Conservation (phyloP, 2,113 vertebrate genomes). For the Oreotragus oreotragus region DNA sequence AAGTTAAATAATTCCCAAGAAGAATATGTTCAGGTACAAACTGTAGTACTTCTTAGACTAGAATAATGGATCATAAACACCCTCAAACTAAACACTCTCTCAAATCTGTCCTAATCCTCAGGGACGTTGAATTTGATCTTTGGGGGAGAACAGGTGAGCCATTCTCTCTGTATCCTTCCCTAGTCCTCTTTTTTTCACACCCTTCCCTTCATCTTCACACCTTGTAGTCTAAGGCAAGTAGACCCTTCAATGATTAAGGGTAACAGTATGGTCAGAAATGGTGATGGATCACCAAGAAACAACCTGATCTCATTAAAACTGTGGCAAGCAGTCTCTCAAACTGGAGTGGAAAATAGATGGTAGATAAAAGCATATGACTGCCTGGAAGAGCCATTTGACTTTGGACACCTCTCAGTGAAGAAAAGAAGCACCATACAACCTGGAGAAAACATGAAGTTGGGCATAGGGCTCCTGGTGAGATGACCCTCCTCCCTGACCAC, state of each 20-base stretch:
- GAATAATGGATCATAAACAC: neutral
- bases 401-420: neutral
- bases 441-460: neutral
- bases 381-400: neutral
- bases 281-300: neutral
- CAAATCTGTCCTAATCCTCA: neutral
- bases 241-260: neutral
- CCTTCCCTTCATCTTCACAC: neutral
- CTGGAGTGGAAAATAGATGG: neutral
- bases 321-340: neutral
- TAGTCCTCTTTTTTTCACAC: neutral
- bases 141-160: neutral
- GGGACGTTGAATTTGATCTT: neutral
- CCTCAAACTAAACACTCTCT: neutral
- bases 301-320: neutral
- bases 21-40: neutral
- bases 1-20: neutral
- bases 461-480: neutral
- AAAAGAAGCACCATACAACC: neutral
- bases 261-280: neutral
- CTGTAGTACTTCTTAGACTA: neutral
- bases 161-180: neutral
- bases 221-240: neutral
- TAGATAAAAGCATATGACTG: neutral
- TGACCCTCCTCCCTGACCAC: neutral